These are phyloP conservation scores for Corynorhinus townsendii DNA, from an alignment of 2,113 vertebrate species.

Conservation along the genomic window DNA sequence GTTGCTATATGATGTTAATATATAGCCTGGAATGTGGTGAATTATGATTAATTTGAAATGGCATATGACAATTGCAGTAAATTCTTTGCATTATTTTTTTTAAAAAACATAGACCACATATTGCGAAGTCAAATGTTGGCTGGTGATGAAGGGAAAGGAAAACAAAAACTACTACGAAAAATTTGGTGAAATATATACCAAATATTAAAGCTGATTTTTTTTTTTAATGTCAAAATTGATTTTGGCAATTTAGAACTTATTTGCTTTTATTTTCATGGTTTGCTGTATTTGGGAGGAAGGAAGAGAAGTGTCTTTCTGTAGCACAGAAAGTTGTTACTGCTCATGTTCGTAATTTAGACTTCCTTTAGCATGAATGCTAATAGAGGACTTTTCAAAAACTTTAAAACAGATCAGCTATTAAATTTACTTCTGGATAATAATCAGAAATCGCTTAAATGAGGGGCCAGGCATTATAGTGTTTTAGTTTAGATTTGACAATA, in stretches of 20 bases:
- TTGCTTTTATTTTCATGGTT: background rate
- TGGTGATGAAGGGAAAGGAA: background rate
- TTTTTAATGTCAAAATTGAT: background rate
- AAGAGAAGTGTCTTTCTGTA: background rate
- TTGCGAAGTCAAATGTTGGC: background rate
- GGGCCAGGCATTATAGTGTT: background rate
- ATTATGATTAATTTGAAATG: background rate
- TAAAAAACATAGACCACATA: background rate
- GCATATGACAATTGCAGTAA: background rate
- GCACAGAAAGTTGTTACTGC: background rate
- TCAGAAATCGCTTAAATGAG: background rate
- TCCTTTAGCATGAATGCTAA: background rate
- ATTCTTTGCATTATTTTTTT: background rate
- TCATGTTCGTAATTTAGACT: background rate
- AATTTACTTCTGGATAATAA: background rate
- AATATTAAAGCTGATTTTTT: background rate
- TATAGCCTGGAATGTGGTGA: background rate
- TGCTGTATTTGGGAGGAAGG: background rate
- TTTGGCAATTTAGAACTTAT: background rate
- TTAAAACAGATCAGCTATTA: background rate
- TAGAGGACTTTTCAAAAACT: constrained; percentile 5
- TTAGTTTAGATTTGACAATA: background rate
- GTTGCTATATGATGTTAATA: background rate
- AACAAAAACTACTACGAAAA: background rate
- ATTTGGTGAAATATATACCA: background rate